Evolutionary conservation across 2,888 invertebrate species (phyloP), one percentile per base, ranked within the genome.

Genomic region (Clostera curtula): DNA sequence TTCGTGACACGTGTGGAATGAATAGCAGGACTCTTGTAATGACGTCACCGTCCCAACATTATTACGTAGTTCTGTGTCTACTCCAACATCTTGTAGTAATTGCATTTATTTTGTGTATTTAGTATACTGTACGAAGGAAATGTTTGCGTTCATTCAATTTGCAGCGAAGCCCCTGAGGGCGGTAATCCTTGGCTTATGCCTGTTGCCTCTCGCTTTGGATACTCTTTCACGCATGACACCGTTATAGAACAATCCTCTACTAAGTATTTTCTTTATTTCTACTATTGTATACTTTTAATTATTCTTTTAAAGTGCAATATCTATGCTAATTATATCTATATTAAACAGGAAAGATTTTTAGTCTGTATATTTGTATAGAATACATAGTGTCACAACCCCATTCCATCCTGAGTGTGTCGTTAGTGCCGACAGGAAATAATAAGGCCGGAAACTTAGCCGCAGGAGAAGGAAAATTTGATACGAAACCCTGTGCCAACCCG

Each of bases 61-160:
- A 43, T 31, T 19, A 25, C 40, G 40, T 25, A 28, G 43, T 34
- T 34, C 29, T 24, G 18, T 24, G 36, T 40, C 42, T 47, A 45
- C 35, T 47, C 36, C 25, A 37, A 47, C 45, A 38, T 44, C 35
- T 45, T 45, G 25, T 36, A 47, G 48, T 56, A 54, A 51, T 58
- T 55, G 51, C 49, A 55, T 59, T 55, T 54, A 61, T 63, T 63
- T 62, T 52, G 56, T 57, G 43, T 52, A 41, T 58, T 56, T 49
- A 49, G 37, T 39, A 44, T 36, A n/a, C 41, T 36, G 46, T 56
- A 43, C 34, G 40, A 38, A 29, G 43, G 52, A 62, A 60, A 63
- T 70, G 62, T 70, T 68, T 63, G 63, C 63, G 63, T 62, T 79
- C 76, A 75, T 75, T 77, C 71, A 69, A 77, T 77, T 76, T 76